phyloP scores from a whole-genome alignment of 2,797 vertebrate species.

The Halcyon smyrnensis region DNA sequence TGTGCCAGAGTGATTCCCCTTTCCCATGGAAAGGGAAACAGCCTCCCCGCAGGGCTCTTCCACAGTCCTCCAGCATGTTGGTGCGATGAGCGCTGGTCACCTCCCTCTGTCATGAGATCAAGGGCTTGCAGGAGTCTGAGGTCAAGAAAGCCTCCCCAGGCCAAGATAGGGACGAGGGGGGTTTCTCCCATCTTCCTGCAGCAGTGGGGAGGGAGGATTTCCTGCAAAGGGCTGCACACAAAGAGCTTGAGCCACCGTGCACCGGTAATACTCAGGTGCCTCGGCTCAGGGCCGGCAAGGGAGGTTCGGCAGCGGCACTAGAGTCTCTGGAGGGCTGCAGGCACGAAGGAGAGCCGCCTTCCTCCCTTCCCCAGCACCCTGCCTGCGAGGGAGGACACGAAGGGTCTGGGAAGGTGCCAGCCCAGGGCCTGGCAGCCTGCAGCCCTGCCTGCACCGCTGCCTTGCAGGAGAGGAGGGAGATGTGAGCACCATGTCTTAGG shows the following conservation, averaged over 20 bases:
- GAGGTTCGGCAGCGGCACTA: neutral
- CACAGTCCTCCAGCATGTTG: neutral
- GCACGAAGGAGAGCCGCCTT: neutral
- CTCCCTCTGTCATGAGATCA: neutral
- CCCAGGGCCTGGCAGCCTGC: constrained; percentile 24
- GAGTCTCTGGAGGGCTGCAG: neutral
- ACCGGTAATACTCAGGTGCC: neutral
- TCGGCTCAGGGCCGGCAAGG: neutral
- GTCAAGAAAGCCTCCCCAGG: neutral
- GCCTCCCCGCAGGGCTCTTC: rapidly evolving
- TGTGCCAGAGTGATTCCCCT: rapidly evolving
- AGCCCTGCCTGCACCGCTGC: neutral
- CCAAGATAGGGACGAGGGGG: rapidly evolving
- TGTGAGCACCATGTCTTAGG: constrained; percentile 53
- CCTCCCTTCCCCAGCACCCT: neutral
- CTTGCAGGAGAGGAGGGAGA: neutral
- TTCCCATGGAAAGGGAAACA: neutral
- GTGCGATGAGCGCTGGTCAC: neutral
- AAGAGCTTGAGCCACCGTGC: neutral
- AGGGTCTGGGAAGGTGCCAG: constrained; percentile 16
- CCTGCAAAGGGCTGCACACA: neutral
- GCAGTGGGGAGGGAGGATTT: neutral
- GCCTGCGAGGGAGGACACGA: neutral
- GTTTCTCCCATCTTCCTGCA: neutral
- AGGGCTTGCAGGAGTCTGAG: neutral